phyloP scores from a whole-genome alignment of 2,888 invertebrate genomes.

The Icerya purchasi region DNA sequence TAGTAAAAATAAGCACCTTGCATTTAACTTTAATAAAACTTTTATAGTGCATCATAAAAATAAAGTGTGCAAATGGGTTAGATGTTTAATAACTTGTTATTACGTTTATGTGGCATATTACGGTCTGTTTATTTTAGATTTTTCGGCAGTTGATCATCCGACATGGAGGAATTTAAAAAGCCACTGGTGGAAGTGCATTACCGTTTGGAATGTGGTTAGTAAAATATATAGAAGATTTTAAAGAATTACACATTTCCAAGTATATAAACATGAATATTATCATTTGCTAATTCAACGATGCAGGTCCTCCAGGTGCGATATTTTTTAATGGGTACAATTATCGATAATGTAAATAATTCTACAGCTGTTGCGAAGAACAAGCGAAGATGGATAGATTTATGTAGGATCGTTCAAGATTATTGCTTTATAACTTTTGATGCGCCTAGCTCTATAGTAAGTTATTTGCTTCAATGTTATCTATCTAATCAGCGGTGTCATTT shows the following conservation, averaged over 20 bases:
- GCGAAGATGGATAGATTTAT: neutral
- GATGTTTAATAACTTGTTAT: conserved; percentile 12
- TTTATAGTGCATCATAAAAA: too few species aligned
- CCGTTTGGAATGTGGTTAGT: conserved; percentile 15
- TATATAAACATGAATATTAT: too few species aligned
- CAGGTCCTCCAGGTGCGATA: conserved; percentile 13
- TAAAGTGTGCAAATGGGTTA: conserved; percentile 6
- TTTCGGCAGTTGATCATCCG: conserved; percentile 9
- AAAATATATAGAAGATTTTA: too few species aligned
- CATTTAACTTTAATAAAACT: too few species aligned
- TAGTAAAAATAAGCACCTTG: too few species aligned
- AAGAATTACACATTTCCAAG: too few species aligned
- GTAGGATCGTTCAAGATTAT: conserved; percentile 8
- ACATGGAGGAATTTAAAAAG: conserved; percentile 10
- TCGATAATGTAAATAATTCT: conserved; percentile 3
- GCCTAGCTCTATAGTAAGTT: conserved; percentile 1
- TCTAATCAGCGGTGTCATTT: too few species aligned
- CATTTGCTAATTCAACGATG: too few species aligned
- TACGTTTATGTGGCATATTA: conserved; percentile 14
- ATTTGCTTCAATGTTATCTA: too few species aligned
- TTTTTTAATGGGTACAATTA: conserved; percentile 8
- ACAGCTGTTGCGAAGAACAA: neutral
- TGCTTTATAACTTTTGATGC: conserved; percentile 6
- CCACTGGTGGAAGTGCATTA: conserved; percentile 15
- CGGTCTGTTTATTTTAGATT: conserved; percentile 13